These are phyloP conservation scores for Pteropus alecto DNA, from an alignment of 2,113 vertebrate species.

Conservation along the genomic window DNA sequence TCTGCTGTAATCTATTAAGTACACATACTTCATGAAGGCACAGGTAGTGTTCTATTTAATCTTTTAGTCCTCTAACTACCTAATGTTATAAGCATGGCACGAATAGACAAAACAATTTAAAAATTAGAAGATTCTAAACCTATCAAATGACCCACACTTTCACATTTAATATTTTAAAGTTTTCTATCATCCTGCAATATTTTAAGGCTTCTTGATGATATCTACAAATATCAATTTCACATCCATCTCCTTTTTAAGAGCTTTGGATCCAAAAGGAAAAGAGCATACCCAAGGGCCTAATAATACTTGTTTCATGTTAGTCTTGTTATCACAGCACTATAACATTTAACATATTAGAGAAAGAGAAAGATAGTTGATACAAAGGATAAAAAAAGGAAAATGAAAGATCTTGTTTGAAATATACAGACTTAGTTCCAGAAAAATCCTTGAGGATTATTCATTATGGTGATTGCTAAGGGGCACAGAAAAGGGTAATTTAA, in stretches of 20 bases:
- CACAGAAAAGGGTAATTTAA: not conserved
- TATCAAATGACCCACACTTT: not conserved
- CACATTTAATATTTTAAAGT: not conserved
- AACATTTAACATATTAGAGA: not conserved
- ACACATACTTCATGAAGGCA: not conserved
- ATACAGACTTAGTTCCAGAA: not conserved
- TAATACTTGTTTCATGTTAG: not conserved
- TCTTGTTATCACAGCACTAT: not conserved
- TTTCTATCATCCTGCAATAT: not conserved
- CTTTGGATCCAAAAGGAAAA: not conserved
- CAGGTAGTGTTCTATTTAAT: not conserved
- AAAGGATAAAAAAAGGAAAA: not conserved
- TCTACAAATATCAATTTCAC: not conserved
- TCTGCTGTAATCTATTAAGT: not conserved
- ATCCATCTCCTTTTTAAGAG: not conserved
- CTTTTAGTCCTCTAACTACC: not conserved
- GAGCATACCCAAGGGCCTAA: not conserved
- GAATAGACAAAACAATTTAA: not conserved
- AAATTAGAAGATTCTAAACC: not conserved
- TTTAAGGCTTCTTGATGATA: not conserved
- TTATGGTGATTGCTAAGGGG: not conserved
- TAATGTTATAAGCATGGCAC: not conserved
- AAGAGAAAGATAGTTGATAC: not conserved
- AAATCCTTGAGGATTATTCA: not conserved
- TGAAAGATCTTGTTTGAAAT: not conserved